phyloP scores from a whole-genome alignment of 2,797 vertebrate genomes.

The Scyliorhinus canicula region DNA sequence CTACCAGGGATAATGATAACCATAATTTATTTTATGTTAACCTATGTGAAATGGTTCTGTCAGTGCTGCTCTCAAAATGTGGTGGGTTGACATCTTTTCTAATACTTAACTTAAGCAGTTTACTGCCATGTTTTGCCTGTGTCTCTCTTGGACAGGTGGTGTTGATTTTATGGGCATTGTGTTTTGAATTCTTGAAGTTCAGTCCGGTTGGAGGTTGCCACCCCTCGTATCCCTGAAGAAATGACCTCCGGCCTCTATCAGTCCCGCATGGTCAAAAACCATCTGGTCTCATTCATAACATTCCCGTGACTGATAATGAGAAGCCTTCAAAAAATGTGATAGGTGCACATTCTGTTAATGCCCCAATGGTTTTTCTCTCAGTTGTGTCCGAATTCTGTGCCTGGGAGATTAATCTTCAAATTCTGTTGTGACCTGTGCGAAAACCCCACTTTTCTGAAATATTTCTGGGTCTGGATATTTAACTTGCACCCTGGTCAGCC shows the following conservation, averaged over 20 bases:
- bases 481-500: not conserved
- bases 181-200: not conserved
- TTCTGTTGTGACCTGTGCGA: no score
- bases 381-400: not conserved
- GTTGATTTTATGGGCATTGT: not conserved
- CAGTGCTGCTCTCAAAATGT: not conserved
- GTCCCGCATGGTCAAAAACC: not conserved
- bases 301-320: not conserved
- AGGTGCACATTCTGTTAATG: not conserved
- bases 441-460: not conserved
- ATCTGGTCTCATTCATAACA: not conserved
- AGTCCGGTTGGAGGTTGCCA: not conserved
- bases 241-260: not conserved
- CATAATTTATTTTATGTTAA: not conserved
- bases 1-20: not conserved
- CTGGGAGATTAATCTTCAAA: not conserved
- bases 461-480: not conserved
- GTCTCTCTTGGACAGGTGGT: not conserved
- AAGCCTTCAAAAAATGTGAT: not conserved
- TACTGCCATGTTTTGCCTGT: not conserved
- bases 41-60: not conserved
- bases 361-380: not conserved
- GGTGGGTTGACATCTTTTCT: not conserved
- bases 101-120: not conserved
- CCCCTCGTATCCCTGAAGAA: not conserved